Evolutionary conservation across 2,113 vertebrate species (phyloP).

Genomic region (Phainopepla nitens): DNA sequence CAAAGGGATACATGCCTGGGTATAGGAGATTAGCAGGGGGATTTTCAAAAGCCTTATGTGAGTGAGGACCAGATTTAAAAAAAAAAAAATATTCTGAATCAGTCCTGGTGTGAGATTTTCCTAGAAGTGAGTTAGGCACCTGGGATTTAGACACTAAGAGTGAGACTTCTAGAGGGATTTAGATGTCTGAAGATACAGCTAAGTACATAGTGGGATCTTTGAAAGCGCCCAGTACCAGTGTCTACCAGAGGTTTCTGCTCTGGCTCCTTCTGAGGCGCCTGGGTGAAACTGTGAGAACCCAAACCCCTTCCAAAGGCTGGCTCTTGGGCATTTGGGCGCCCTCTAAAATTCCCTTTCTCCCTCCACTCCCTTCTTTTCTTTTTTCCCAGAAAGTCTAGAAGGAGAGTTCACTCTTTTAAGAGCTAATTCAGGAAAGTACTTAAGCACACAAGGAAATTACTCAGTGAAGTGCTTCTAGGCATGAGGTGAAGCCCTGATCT

Average conservation of each 20-base stretch:
- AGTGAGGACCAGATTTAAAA: not conserved
- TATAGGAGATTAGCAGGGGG: conserved; percentile 48
- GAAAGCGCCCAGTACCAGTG: not conserved
- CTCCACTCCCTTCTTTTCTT: not conserved
- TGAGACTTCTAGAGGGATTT: conserved; percentile 53
- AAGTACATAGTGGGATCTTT: not conserved
- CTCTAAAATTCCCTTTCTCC: not conserved
- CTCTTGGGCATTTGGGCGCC: not conserved
- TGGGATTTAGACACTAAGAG: conserved; percentile 50
- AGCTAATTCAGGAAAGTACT: not conserved
- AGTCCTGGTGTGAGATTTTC: conserved; percentile 36
- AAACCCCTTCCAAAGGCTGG: not conserved
- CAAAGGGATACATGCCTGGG: conserved; percentile 22
- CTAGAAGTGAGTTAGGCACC: conserved; percentile 40
- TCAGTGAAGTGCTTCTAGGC: not conserved
- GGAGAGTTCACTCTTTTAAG: not conserved
- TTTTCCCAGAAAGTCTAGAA: not conserved
- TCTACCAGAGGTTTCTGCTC: not conserved
- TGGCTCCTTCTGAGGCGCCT: not conserved
- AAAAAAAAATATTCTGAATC: not conserved
- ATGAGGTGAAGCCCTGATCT: not conserved
- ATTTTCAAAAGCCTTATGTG: conserved; percentile 38
- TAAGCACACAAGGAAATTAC: not conserved
- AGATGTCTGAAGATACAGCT: conserved; percentile 42
- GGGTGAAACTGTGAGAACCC: conserved; percentile 3